phyloP scores from a whole-genome alignment of 1,140 invertebrate genomes.

The Trachelipus rathkii region DNA sequence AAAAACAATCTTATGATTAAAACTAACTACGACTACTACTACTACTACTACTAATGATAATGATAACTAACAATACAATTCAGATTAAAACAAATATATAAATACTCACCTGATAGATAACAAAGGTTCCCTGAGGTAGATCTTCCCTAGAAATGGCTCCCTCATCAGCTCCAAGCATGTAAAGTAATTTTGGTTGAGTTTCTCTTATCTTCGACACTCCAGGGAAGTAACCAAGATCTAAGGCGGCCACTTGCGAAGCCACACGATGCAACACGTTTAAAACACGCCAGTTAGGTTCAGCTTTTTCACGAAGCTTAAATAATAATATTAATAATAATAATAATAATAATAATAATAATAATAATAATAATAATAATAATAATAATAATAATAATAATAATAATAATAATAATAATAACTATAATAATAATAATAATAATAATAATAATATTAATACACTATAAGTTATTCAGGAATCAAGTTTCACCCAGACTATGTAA shows the following conservation, averaged over 20 bases:
- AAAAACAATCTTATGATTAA: too few species aligned
- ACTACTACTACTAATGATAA: not conserved
- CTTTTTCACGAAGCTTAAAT: constrained; percentile 38
- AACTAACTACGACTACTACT: too few species aligned
- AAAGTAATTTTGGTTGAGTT: constrained; percentile 73
- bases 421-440: too few species aligned
- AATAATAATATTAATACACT: too few species aligned
- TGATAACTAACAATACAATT: not conserved
- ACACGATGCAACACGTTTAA: constrained; percentile 88
- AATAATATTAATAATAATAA: constrained; percentile 26
- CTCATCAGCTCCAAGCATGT: constrained; percentile 89
- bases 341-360: too few species aligned
- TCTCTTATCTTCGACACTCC: constrained; percentile 67
- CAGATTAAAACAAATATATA: not conserved
- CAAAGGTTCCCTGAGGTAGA: constrained; percentile 73
- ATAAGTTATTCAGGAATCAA: too few species aligned
- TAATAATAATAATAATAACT: too few species aligned
- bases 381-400: too few species aligned
- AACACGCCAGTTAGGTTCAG: constrained; percentile 63
- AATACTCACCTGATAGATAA: constrained; percentile 79
- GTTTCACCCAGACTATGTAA: too few species aligned
- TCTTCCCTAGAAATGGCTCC: constrained; percentile 69
- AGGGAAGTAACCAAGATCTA: constrained; percentile 89
- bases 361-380: constrained; percentile 7
- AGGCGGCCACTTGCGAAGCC: constrained; percentile 87